These are phyloP conservation scores for Vidua macroura DNA, from an alignment of 2,113 vertebrate species.

Conservation along the genomic window DNA sequence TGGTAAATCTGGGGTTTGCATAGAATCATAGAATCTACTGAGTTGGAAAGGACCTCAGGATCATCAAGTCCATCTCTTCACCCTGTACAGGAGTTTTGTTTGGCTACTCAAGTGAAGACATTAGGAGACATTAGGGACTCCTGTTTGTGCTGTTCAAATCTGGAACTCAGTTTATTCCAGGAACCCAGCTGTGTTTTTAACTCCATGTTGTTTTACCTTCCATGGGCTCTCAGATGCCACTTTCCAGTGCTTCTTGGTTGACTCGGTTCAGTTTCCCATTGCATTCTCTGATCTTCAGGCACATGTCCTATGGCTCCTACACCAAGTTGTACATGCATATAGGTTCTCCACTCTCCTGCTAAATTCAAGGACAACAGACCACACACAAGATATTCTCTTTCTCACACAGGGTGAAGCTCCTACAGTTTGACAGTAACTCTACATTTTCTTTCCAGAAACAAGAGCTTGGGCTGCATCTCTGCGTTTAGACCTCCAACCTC, in stretches of 20 bases:
- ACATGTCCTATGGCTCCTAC: accelerated
- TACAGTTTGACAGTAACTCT: background rate
- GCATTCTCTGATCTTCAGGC: background rate
- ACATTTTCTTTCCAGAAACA: background rate
- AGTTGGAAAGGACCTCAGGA: background rate
- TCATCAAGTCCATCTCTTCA: background rate
- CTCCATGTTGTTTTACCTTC: background rate
- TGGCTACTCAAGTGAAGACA: background rate
- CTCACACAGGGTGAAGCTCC: background rate
- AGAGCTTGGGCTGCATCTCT: background rate
- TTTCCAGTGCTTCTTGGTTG: background rate
- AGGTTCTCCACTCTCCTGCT: background rate
- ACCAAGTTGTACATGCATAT: too few species aligned
- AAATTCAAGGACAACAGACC: background rate
- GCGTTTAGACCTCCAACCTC: background rate
- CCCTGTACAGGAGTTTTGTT: background rate
- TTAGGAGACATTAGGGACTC: background rate
- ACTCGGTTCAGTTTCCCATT: background rate
- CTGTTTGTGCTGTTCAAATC: background rate
- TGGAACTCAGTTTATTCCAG: background rate
- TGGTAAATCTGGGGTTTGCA: background rate
- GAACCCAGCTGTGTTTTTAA: background rate
- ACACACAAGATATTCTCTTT: background rate
- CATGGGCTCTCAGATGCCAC: background rate
- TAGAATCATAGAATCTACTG: background rate